These are phyloP conservation scores for Tolmerus cingulatus DNA, from an alignment of 2,888 invertebrate species.

Conservation along the genomic window DNA sequence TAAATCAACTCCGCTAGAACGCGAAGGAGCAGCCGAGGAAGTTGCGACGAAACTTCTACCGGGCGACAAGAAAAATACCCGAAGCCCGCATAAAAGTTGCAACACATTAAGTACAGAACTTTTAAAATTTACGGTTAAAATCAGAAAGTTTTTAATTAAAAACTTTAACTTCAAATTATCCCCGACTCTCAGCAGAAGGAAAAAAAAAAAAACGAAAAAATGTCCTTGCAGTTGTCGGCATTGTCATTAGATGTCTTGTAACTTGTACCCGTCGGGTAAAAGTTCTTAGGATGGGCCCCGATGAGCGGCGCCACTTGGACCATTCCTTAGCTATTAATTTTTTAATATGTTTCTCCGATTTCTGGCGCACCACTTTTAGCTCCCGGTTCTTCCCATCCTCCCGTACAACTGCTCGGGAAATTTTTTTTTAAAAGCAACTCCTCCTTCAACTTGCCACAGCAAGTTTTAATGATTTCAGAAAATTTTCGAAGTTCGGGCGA, in stretches of 20 bases:
- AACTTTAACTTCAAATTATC: conserved; percentile 43
- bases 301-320: not conserved
- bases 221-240: conserved; percentile 34
- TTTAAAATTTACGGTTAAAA: conserved; percentile 46
- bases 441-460: not conserved
- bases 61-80: conserved; percentile 3
- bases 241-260: conserved; percentile 37
- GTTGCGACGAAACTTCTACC: not conserved
- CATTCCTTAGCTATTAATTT: conserved; percentile 2
- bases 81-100: conserved; percentile 37
- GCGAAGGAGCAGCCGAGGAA: not conserved
- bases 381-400: not conserved
- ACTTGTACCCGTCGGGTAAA: not conserved
- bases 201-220: not conserved
- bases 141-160: conserved; percentile 46
- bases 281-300: not conserved
- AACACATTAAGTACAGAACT: conserved; percentile 43
- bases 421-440: not conserved
- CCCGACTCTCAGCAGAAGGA: conserved; percentile 1
- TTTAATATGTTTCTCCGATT: conserved; percentile 4
- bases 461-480: not conserved
- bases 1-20: conserved; percentile 16
- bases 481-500: not conserved
- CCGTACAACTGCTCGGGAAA: not conserved
- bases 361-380: not conserved